phyloP scores from a whole-genome alignment of 1,140 invertebrate species.

The Phymorhynchus buccinoides region DNA sequence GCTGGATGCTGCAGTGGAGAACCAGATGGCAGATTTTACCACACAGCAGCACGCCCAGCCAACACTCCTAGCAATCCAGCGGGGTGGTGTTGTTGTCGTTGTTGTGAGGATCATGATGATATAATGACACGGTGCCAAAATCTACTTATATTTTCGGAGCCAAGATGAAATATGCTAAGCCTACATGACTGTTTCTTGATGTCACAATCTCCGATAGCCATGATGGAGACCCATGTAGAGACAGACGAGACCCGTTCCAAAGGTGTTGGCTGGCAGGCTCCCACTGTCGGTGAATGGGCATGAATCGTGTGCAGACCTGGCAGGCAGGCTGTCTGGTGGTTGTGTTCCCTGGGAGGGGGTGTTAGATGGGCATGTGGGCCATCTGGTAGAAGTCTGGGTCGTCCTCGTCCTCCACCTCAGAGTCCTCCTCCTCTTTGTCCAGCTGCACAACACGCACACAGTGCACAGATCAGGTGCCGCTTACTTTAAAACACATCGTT shows the following conservation, averaged over 20 bases:
- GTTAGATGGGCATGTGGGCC: constrained; percentile 76
- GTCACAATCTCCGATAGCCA: neutral
- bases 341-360: neutral
- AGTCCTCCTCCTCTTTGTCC: constrained; percentile 75
- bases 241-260: neutral
- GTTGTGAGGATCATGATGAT: too few relatives aligned
- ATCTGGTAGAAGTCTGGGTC: constrained; percentile 91
- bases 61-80: too few relatives aligned
- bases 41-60: too few relatives aligned
- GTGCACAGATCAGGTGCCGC: neutral
- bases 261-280: too few relatives aligned
- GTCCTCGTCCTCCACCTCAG: constrained; percentile 82
- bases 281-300: too few relatives aligned
- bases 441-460: constrained; percentile 52
- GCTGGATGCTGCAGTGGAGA: too few relatives aligned
- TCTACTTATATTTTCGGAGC: too few relatives aligned
- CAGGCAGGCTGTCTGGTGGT: neutral
- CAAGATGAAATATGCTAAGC: neutral
- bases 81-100: too few relatives aligned
- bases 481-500: neutral
- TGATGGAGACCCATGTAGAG: neutral
- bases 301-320: neutral
- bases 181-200: neutral
- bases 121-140: too few relatives aligned
- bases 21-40: too few relatives aligned